These are phyloP conservation scores for Neotoma lepida DNA, from an alignment of 2,113 vertebrate species.

Conservation along the genomic window DNA sequence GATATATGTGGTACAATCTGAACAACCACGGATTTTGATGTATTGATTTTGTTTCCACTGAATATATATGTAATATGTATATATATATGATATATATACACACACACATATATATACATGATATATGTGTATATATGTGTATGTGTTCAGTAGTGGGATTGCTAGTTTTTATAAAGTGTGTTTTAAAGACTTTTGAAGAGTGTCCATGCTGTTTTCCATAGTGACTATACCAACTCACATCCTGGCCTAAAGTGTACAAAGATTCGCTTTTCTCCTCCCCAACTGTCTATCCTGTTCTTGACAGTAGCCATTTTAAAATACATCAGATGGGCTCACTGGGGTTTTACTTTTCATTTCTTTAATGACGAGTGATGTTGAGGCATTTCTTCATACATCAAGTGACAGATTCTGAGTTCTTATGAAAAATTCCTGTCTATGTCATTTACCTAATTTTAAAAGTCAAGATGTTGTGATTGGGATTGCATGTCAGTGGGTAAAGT, in stretches of 20 bases:
- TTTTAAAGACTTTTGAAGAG: neutral
- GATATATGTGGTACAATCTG: neutral
- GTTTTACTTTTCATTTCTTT: neutral
- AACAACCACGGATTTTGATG: neutral
- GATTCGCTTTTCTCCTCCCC: neutral
- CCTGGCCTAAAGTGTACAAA: no score
- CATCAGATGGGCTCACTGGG: neutral
- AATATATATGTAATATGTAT: neutral
- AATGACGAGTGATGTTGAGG: neutral
- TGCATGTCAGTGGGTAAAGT: rapidly evolving
- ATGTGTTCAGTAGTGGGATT: neutral
- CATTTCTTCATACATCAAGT: neutral
- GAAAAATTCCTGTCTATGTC: neutral
- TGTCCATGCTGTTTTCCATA: neutral
- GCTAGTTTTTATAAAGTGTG: neutral
- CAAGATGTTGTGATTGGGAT: neutral
- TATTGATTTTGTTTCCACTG: neutral
- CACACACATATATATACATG: neutral
- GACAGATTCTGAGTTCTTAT: neutral
- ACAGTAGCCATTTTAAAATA: neutral
- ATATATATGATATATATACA: no score
- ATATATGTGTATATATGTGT: no score
- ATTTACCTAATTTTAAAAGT: neutral
- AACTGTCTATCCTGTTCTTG: neutral
- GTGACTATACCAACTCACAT: neutral